phyloP scores from a whole-genome alignment of 2,797 vertebrate genomes.

The Sebastolobus alascanus region DNA sequence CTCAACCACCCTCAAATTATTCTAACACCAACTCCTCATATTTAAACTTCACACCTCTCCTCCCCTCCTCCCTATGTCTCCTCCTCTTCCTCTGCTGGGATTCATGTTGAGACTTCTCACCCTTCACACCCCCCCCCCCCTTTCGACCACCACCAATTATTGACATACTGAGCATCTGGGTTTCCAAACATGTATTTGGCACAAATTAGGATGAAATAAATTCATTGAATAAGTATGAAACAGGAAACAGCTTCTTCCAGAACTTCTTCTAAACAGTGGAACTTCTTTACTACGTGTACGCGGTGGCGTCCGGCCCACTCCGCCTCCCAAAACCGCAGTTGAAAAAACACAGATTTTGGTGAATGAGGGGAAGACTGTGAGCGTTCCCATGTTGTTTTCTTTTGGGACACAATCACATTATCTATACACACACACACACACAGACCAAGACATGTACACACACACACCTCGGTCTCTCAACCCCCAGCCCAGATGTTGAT shows the following conservation, averaged over 20 bases:
- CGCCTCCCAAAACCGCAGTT: slow-evolving; percentile 49
- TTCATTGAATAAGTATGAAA: not conserved
- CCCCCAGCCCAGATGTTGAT: slow-evolving; percentile 80
- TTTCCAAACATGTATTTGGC: slow-evolving; percentile 18
- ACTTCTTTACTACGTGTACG: slow-evolving; percentile 14
- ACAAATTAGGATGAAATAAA: slow-evolving; percentile 7
- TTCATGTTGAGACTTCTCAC: slow-evolving; percentile 49
- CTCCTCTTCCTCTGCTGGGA: slow-evolving; percentile 42
- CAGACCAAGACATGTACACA: slow-evolving; percentile 37
- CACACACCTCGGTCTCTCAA: slow-evolving; percentile 66
- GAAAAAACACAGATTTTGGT: slow-evolving; percentile 53
- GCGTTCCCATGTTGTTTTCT: slow-evolving; percentile 61
- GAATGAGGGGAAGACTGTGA: slow-evolving; percentile 60
- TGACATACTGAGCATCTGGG: slow-evolving; percentile 53
- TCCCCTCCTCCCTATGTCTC: slow-evolving; percentile 23
- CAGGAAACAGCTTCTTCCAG: not conserved
- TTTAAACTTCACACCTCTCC: slow-evolving; percentile 73
- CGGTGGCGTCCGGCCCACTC: slow-evolving; percentile 1
- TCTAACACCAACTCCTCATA: slow-evolving; percentile 57
- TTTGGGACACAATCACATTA: slow-evolving; percentile 62
- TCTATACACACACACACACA: slow-evolving; percentile 61
- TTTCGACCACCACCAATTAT: slow-evolving; percentile 9
- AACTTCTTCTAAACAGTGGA: not conserved
- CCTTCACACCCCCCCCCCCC: not conserved
- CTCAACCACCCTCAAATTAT: slow-evolving; percentile 42